phyloP scores from a whole-genome alignment of 2,797 vertebrate species.

The Rhinella marina region DNA sequence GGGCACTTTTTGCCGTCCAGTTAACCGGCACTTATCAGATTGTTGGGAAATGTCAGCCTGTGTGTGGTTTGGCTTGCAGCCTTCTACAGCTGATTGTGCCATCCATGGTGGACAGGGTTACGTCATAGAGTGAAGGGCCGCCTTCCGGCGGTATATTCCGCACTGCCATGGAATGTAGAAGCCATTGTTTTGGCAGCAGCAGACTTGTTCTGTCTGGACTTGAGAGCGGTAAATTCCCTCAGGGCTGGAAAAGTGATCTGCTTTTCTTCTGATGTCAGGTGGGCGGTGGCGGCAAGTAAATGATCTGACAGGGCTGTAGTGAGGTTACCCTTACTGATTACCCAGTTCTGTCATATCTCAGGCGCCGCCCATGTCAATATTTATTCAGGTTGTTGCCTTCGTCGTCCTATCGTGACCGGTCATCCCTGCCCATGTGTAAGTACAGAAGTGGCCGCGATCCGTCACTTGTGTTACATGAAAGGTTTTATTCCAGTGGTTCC shows the following conservation, averaged over 20 bases:
- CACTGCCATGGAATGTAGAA: background rate
- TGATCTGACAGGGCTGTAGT: background rate
- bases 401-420: background rate
- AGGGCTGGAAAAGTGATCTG: background rate
- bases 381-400: slow-evolving; percentile 25
- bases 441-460: no score
- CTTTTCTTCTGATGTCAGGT: slow-evolving; percentile 36
- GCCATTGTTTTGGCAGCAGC: slow-evolving; percentile 7
- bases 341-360: background rate
- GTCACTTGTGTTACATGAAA: no score
- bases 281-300: background rate
- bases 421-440: no score
- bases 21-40: background rate
- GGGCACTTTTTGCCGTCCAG: no score
- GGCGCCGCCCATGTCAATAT: background rate
- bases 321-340: background rate
- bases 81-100: background rate
- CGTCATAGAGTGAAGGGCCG: background rate
- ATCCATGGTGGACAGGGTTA: no score
- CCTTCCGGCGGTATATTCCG: background rate
- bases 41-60: background rate
- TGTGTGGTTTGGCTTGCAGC: background rate
- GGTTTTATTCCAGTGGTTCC: no score
- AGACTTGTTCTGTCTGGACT: background rate
- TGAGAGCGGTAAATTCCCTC: background rate